phyloP scores from a whole-genome alignment of 2,797 vertebrate species.

The Pitangus sulphuratus region DNA sequence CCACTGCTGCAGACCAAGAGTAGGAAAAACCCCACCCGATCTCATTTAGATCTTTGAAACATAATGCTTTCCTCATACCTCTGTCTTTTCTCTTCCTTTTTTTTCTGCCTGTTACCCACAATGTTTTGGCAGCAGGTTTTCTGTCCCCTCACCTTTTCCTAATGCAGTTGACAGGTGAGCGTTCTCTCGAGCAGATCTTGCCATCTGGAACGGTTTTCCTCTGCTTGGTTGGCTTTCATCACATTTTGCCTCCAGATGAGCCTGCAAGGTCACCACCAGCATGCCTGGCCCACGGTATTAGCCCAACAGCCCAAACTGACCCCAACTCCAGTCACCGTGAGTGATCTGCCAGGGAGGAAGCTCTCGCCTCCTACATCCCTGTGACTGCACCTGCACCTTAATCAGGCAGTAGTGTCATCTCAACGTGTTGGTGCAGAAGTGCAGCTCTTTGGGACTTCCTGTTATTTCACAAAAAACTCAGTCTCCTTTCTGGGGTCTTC shows the following conservation, averaged over 20 bases:
- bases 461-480: background rate
- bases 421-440: background rate
- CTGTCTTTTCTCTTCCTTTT: background rate
- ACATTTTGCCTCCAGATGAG: background rate
- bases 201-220: conserved; percentile 32
- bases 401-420: background rate
- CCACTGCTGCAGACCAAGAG: background rate
- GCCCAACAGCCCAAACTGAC: background rate
- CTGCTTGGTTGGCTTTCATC: background rate
- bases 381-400: background rate
- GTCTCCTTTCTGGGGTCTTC: background rate
- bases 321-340: background rate
- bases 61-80: background rate
- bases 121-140: background rate
- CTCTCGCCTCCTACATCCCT: background rate
- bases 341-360: background rate
- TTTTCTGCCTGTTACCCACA: background rate
- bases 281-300: background rate
- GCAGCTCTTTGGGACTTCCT: background rate
- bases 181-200: background rate
- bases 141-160: background rate
- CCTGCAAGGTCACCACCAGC: background rate
- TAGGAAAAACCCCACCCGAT: background rate
- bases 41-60: background rate
- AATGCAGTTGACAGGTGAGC: background rate